A percentile compares a stretch with the other conserved stretches of the same genome.
phyloP scores from a whole-genome alignment of 37 sponge, comb jelly and placozoan genomes.

The Cladorhizidae sp. region DNA sequence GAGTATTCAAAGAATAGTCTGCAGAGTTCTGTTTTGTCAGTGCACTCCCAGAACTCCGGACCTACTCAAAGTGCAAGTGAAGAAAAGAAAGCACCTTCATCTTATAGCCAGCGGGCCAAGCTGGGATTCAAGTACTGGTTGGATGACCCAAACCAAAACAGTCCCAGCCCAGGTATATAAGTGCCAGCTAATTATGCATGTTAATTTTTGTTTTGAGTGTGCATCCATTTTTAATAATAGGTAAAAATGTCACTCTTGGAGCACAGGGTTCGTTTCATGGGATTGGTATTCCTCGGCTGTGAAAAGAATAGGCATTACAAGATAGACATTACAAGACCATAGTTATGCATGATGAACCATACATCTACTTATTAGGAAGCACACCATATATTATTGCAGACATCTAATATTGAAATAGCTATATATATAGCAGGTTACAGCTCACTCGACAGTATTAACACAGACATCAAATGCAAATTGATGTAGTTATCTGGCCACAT shows the following conservation, averaged over 20 bases:
- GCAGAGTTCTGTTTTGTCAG: too few relatives aligned
- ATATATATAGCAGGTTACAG: neutral
- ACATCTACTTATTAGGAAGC: neutral
- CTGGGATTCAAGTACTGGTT: slow-evolving; percentile 58
- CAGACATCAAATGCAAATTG: neutral
- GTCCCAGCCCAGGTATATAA: slow-evolving; percentile 10
- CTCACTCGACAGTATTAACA: neutral
- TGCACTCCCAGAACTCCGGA: too few relatives aligned
- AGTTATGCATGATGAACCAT: too few relatives aligned
- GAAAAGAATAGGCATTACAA: neutral
- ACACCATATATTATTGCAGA: neutral
- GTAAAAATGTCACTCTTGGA: slow-evolving; percentile 26
- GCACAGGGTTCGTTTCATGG: slow-evolving; percentile 47
- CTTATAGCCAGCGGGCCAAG: slow-evolving; percentile 52
- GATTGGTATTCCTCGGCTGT: slow-evolving; percentile 35
- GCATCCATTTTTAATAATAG: neutral
- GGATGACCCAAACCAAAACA: slow-evolving; percentile 10
- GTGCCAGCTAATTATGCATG: too few relatives aligned
- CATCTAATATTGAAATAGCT: too few relatives aligned
- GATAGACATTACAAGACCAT: too few relatives aligned
- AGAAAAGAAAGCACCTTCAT: slow-evolving; percentile 7
- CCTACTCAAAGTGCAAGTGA: too few relatives aligned
- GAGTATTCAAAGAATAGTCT: too few relatives aligned
- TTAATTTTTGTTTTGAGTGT: neutral
- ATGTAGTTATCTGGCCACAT: neutral